Base-by-base conservation (phyloP, 2,888 invertebrate genomes). In the Plusia festucae region DNA sequence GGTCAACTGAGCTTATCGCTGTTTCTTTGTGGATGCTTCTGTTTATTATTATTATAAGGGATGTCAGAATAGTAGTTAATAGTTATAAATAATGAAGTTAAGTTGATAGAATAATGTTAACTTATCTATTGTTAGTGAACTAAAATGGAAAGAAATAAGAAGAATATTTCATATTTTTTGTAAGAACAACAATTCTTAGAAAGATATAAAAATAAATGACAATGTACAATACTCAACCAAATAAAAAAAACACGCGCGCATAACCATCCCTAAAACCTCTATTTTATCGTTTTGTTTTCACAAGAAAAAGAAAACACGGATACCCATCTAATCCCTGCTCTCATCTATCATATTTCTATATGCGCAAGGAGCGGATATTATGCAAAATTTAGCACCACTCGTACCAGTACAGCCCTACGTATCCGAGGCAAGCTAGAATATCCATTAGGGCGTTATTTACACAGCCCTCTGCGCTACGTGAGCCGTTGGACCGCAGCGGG, bases 381-480 rank as follows among this genome's bases (percentile, higher is more conserved):
- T 62, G 60, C 60, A 82, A 72, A 78, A 73, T 76, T 69, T 68
- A 61, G 60, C 56, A 60, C 63, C 60, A 57, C 65, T 68, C 60
- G 68, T 64, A 57, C 46, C 68, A 73, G 61, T 75, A 64, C 78
- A 71, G 57, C 73, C 71, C 76, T 76, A 81, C 63, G 83, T 85
- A 85, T 85, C 85, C 85, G 82, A 82, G 80, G 82, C 82, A 82
- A 85, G 82, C 81, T 87, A 88, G 90, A 90, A 88, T 90, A 92
- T 91, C 93, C 90, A 93, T 93, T 92, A 91, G 88, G 87, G 73
- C 86, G 88, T 88, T 93, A 93, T 93, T 93, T 93, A 91, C 90
- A 86, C 85, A 88, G 85, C 88, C 87, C 90, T 91, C 86, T 71
- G 75, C 78, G 78, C 79, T 86, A 85, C 88, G 88, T 86, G 88